Evolutionary conservation across 2,797 vertebrate genomes (phyloP).

Genomic region (Pogoniulus pusillus): DNA sequence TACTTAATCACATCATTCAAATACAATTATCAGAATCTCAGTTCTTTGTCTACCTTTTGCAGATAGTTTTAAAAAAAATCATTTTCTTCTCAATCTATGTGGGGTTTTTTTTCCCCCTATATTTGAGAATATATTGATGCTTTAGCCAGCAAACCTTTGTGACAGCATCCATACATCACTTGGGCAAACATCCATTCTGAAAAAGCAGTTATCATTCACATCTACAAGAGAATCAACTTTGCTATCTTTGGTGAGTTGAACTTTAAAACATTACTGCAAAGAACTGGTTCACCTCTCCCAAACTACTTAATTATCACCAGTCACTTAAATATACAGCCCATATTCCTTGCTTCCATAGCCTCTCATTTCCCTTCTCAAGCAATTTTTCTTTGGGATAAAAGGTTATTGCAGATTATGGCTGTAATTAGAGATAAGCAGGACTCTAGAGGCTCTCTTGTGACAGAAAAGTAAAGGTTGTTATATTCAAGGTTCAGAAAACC

Average conservation of each 20-base stretch:
- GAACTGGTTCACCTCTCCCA: not conserved
- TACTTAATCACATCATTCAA: not conserved
- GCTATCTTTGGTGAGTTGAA: not conserved
- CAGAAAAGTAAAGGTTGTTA: not conserved
- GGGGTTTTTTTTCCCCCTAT: not conserved
- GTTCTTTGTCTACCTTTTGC: not conserved
- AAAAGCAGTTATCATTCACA: no score
- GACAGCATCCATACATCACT: not conserved
- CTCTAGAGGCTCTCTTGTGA: not conserved
- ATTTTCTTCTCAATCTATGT: no score
- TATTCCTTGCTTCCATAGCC: not conserved
- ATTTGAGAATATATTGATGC: not conserved
- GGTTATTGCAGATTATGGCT: not conserved
- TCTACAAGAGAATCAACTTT: not conserved
- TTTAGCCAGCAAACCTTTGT: not conserved
- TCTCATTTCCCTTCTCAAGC: not conserved
- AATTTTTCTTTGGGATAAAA: not conserved
- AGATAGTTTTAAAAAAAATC: not conserved
- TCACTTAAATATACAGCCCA: not conserved
- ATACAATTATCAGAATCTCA: not conserved
- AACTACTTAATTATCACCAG: not conserved
- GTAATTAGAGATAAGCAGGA: not conserved
- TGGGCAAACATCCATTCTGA: not conserved
- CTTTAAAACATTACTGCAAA: not conserved
- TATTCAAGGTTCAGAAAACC: not conserved